Percentiles rank a stretch among this genome's conserved stretches.
Evolutionary conservation across 2,888 invertebrate species (phyloP).

Genomic region (Apamea crenata): DNA sequence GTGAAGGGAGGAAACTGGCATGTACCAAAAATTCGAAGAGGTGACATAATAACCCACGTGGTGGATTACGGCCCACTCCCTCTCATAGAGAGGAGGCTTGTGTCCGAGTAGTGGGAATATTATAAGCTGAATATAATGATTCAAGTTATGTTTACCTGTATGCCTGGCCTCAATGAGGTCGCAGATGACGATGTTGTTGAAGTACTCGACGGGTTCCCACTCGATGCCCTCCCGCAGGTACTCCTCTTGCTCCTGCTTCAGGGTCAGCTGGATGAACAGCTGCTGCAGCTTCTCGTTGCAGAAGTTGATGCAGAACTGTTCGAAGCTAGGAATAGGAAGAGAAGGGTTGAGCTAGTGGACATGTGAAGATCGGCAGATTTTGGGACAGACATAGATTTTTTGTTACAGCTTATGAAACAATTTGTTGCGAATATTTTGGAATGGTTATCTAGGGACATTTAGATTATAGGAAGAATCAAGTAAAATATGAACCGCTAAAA

Average conservation of each 20-base stretch:
- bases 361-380: no score
- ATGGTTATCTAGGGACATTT: neutral
- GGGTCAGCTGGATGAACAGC: conserved; percentile 96
- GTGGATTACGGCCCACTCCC: no score
- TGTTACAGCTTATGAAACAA: neutral
- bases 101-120: no score
- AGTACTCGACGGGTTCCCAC: conserved; percentile 97
- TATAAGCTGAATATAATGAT: no score
- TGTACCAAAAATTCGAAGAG: no score
- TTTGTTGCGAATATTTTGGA: neutral
- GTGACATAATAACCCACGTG: no score
- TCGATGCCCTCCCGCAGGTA: conserved; percentile 97
- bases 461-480: neutral
- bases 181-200: conserved; percentile 98
- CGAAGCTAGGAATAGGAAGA: conserved; percentile 91
- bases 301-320: conserved; percentile 98
- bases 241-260: conserved; percentile 98
- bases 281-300: conserved; percentile 99
- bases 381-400: neutral
- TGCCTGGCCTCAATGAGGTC: conserved; percentile 97
- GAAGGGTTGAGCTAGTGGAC: neutral
- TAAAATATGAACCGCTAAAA: neutral
- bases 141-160: conserved; percentile 90
- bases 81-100: no score
- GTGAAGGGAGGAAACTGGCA: no score